Percentiles rank a stretch among this genome's conserved stretches.
Conservation (phyloP, 2,113 vertebrate species). For the Martes martes region DNA sequence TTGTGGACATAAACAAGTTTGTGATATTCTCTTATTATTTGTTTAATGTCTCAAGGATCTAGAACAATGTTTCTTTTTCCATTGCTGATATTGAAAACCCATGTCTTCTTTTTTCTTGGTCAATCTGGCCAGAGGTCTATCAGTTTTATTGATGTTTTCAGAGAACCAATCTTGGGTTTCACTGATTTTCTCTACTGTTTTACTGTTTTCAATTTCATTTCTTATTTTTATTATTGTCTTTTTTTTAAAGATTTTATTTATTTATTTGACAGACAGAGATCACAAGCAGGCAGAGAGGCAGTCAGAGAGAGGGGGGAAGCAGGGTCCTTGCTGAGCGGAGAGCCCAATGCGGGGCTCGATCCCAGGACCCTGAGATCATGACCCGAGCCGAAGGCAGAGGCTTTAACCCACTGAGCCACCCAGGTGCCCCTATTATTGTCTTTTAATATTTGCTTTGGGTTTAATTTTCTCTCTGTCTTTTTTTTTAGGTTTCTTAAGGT, state of each 20-base stretch:
- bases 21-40: background rate
- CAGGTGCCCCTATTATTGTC: background rate
- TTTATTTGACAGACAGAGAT: no score
- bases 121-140: background rate
- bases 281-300: no score
- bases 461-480: background rate
- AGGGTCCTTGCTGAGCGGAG: no score
- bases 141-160: conserved; percentile 2
- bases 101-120: background rate
- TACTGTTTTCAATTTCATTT: background rate
- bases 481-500: background rate
- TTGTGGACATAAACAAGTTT: background rate
- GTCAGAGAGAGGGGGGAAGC: no score
- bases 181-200: background rate
- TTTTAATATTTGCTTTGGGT: background rate
- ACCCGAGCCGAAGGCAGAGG: no score
- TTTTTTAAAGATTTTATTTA: background rate
- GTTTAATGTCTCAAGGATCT: background rate
- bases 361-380: no score
- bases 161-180: background rate
- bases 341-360: no score
- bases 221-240: background rate
- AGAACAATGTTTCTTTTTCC: background rate
- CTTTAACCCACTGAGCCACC: no score
- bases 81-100: background rate